Conservation (phyloP, 2,888 invertebrate species). For the Nemotelus nigrinus region DNA sequence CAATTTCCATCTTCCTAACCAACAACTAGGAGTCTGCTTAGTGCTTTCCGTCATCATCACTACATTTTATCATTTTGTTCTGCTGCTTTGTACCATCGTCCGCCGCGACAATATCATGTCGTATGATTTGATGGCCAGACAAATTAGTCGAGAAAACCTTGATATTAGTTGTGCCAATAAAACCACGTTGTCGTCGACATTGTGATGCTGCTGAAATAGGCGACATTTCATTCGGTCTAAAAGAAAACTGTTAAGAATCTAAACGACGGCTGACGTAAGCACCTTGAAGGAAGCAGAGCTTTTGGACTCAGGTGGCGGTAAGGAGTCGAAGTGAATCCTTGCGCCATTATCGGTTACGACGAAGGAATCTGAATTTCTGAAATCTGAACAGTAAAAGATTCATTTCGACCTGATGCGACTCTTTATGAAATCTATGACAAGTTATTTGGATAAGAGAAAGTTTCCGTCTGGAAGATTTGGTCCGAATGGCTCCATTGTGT, state of each 20-base stretch:
- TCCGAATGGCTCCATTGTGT: not conserved
- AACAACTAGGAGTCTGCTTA: not conserved
- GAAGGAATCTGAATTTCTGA: not conserved
- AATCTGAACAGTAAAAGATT: not conserved
- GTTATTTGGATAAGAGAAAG: not conserved
- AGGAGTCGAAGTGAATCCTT: not conserved
- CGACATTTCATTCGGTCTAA: too few species aligned
- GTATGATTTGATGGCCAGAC: conserved; percentile 41
- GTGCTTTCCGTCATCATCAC: not conserved
- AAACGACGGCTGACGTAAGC: too few species aligned
- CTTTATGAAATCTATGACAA: not conserved
- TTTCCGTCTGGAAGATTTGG: not conserved
- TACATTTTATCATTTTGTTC: conserved; percentile 2
- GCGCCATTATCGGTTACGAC: not conserved
- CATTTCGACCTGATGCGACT: not conserved
- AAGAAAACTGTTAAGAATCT: too few species aligned
- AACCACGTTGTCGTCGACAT: not conserved
- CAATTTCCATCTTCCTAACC: too few species aligned
- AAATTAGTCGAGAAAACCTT: conserved; percentile 40
- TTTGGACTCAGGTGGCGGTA: not conserved
- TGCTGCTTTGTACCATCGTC: conserved; percentile 18
- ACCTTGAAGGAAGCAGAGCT: not conserved
- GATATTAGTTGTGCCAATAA: conserved; percentile 6
- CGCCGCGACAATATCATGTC: conserved; percentile 33
- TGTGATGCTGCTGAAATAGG: too few species aligned